Base-by-base conservation (phyloP, 2,113 vertebrate species). In the Neolamprologus sp. region DNA sequence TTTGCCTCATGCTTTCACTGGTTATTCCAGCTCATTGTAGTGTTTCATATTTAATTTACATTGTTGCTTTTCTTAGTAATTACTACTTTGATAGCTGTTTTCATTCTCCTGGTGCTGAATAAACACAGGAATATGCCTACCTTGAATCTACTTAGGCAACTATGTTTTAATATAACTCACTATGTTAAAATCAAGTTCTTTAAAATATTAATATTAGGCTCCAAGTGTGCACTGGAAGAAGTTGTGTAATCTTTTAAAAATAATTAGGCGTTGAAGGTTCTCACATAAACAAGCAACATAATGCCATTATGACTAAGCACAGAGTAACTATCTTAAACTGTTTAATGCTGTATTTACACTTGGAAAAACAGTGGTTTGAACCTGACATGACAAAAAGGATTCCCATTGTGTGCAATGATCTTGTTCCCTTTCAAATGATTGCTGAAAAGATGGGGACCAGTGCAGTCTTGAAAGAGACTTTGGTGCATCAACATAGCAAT, bases 31-130 rank as follows among this genome's bases (percentile, higher is more conserved):
- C 23, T 85, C 75, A 81, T 21, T 75, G 40, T 84, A 90, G 68
- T 82, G n/a, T 47, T 85, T 91, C 71, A 91, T 89, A 81, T 85
- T 86, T 73, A 71, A 45, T 86, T 84, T 35, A 81, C 40, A 9
- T 55, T 17, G 68, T 68, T 84, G 68, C 16, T 68, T n/a, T 78
- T 42, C 63, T 84, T 51, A 23, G 8, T 17, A 26, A 60, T 33
- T 80, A 26, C 37, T 55, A 33, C 49, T 49, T 49, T 19, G 28
- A 49, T 45, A 26, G 13, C 16, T 28, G 16, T 30, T 75, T 30
- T 75, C 8, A 75, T 19, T 49, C 42, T 28, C 23, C 16, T 49
- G 42, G 42, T 75, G 14, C 71, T 49, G 71, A 28, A 7, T 75
- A 47, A 75, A 75, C 42, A 49, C 14, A 47, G 42, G 16, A 49